Evolutionary conservation across 2,888 invertebrate genomes (phyloP).

Genomic region (Syritta pipiens): DNA sequence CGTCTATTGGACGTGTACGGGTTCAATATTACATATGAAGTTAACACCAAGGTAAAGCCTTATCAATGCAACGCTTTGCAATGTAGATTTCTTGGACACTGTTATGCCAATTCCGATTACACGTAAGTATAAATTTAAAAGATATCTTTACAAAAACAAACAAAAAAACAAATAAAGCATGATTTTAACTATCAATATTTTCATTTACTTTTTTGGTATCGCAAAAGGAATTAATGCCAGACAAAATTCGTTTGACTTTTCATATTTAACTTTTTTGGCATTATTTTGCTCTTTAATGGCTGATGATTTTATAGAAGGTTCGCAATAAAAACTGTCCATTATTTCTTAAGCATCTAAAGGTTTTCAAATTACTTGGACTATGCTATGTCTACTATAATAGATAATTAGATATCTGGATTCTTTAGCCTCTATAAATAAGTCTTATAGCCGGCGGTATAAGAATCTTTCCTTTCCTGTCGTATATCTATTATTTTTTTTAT

Average conservation of each 20-base stretch:
- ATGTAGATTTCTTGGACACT: constrained; percentile 92
- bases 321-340: too few relatives aligned
- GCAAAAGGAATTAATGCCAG: background rate
- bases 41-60: constrained; percentile 81
- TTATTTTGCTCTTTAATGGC: too few relatives aligned
- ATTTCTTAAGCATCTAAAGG: too few relatives aligned
- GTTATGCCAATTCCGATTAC: constrained; percentile 86
- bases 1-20: constrained; percentile 92
- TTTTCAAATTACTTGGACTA: too few relatives aligned
- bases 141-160: background rate
- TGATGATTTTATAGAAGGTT: too few relatives aligned
- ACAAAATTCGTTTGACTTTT: too few relatives aligned
- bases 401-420: too few relatives aligned
- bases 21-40: constrained; percentile 95
- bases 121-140: constrained; percentile 83
- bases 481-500: constrained; percentile 41
- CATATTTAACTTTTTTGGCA: too few relatives aligned
- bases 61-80: constrained; percentile 88
- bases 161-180: too few relatives aligned
- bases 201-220: constrained; percentile 15
- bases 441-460: constrained; percentile 9
- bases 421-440: background rate
- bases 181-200: background rate
- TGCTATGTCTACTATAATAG: too few relatives aligned
- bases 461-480: constrained; percentile 24